Base-by-base conservation (phyloP, 2,113 vertebrate species). In the Caloenas nicobarica region DNA sequence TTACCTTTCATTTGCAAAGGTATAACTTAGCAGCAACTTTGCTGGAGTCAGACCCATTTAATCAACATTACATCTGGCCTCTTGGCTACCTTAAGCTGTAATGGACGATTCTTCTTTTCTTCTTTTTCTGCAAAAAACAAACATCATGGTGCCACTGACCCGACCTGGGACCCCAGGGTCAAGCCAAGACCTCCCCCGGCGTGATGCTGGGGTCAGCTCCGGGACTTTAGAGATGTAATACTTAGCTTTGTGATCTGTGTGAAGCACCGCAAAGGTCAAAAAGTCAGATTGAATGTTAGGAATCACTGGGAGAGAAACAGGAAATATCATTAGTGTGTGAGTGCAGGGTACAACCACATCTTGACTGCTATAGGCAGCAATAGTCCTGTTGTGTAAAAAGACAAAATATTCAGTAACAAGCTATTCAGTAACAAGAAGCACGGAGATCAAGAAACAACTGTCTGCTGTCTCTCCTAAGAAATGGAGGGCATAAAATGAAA, bases 371-470 rank as follows among this genome's bases (percentile, higher is more conserved):
- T 56, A 80, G 71, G 66, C 53, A 90, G 66, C 58, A 93, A 69
- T 44, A 86, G 74, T 48, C 58, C 54, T 80, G 66, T 53, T 46
- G 46, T 44, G 36, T 44, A 21, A 54, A 84, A 48, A 66, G 60
- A 84, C 34, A 85, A 83, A 81, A 89, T 68, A n/a, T n/a, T n/a
- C n/a, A n/a, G n/a, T n/a, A 86, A 90, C 90, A 65, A 74, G 54
- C 66, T 91, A 76, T 72, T 85, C 90, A 91, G 87, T 86, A 94
- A 94, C 81, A 91, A 79, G 88, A 80, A 91, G 66, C 66, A 83
- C 40, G n/a, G 54, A 91, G 76, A 93, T 76, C 3, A 4, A 78
- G 79, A 61, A 88, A 87, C 74, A 93, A 57, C 82, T 69, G 71
- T 28, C 79, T 93, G 71, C 62, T 77, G 18, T 82, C 74, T 89